These are phyloP conservation scores for Suricata suricatta DNA, from an alignment of 2,113 vertebrate genomes.

Conservation along the genomic window DNA sequence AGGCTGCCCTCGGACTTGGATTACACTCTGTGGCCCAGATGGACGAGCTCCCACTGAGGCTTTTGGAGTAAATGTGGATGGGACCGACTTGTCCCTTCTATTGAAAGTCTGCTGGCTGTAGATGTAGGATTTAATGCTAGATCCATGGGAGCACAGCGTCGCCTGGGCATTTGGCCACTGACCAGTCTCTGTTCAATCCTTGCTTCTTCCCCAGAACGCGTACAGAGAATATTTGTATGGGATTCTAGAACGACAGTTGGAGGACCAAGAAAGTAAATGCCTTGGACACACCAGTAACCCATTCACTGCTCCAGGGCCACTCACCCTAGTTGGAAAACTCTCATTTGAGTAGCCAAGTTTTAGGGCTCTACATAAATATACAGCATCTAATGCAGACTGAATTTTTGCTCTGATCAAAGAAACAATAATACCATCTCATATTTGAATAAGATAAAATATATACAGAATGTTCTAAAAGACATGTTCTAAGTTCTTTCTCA, in stretches of 20 bases:
- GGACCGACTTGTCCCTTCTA: neutral
- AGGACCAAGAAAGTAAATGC: neutral
- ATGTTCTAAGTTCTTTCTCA: neutral
- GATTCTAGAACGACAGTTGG: neutral
- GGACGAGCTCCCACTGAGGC: neutral
- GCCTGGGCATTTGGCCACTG: rapidly evolving
- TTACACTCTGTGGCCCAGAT: neutral
- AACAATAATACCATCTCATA: neutral
- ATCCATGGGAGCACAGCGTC: rapidly evolving
- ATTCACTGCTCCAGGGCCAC: rapidly evolving
- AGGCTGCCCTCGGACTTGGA: rapidly evolving
- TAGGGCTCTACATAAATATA: neutral
- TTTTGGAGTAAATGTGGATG: neutral
- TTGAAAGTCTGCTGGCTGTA: neutral
- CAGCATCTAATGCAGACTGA: neutral
- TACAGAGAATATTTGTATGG: neutral
- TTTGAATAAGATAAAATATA: neutral
- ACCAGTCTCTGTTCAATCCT: neutral
- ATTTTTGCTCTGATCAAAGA: neutral
- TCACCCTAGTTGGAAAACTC: rapidly evolving
- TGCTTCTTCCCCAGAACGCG: too few species aligned
- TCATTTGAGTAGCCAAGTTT: neutral
- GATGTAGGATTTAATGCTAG: neutral
- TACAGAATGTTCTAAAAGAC: neutral
- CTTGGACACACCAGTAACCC: neutral